Evolutionary conservation across 2,113 vertebrate genomes (phyloP).

Genomic region (Ancistrus triradiatus): DNA sequence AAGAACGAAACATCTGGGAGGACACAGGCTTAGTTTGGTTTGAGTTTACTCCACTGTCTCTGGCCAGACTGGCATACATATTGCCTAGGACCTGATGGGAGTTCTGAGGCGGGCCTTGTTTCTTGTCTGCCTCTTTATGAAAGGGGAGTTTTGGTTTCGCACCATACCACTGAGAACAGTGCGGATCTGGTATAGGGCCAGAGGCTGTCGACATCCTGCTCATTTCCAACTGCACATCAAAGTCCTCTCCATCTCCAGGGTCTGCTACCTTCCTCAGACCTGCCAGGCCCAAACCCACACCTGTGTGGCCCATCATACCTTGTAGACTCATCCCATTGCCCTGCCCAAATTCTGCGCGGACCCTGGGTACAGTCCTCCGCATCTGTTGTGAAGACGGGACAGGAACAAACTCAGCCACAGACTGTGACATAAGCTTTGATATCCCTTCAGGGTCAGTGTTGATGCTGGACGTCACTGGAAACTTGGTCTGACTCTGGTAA

Average conservation of each 20-base stretch:
- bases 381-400: slow-evolving; percentile 34
- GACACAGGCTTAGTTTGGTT: slow-evolving; percentile 4
- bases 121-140: slow-evolving; percentile 40
- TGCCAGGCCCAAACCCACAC: slow-evolving; percentile 26
- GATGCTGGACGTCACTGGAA: slow-evolving; percentile 12
- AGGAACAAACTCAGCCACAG: slow-evolving; percentile 42
- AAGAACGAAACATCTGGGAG: slow-evolving; percentile 39
- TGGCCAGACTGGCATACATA: slow-evolving; percentile 40
- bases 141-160: slow-evolving; percentile 35
- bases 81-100: slow-evolving; percentile 39
- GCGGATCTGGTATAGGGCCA: slow-evolving; percentile 30
- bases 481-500: slow-evolving; percentile 44
- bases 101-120: slow-evolving; percentile 42
- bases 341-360: slow-evolving; percentile 28
- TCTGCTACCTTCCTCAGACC: slow-evolving; percentile 32
- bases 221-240: slow-evolving; percentile 54
- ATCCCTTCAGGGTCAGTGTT: slow-evolving; percentile 6
- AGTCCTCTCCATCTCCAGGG: slow-evolving; percentile 13
- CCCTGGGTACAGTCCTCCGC: slow-evolving; percentile 24
- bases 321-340: slow-evolving; percentile 17
- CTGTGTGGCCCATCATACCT: slow-evolving; percentile 27
- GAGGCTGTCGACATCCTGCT: slow-evolving; percentile 30
- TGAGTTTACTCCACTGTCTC: slow-evolving; percentile 1
- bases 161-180: slow-evolving; percentile 16
- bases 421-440: slow-evolving; percentile 40